These are phyloP conservation scores for Equus przewalskii DNA, from an alignment of 2,113 vertebrate genomes.

Conservation along the genomic window DNA sequence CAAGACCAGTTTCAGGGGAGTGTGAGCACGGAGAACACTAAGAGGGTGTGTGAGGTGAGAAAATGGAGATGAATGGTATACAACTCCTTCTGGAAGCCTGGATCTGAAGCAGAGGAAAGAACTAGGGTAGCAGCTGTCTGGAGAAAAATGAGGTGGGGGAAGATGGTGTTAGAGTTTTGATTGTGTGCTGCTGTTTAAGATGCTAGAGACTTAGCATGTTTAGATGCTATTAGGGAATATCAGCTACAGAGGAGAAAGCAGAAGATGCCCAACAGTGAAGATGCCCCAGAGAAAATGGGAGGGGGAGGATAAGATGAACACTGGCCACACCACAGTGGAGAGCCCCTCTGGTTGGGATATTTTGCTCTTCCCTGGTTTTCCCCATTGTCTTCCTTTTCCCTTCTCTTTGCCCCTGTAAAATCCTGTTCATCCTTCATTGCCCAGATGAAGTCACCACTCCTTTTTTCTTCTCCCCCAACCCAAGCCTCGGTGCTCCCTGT, in stretches of 20 bases:
- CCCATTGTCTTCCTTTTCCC: background rate
- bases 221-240: background rate
- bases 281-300: no score
- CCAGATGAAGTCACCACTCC: background rate
- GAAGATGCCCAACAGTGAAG: background rate
- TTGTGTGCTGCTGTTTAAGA: background rate
- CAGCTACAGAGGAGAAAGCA: background rate
- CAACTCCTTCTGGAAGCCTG: background rate
- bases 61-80: background rate
- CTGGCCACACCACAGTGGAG: background rate
- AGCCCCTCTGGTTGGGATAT: accelerated
- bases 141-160: background rate
- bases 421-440: background rate
- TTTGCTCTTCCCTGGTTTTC: no score
- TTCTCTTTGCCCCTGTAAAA: background rate
- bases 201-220: background rate
- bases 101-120: accelerated
- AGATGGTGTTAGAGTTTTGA: background rate
- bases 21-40: no score
- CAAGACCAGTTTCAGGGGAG: background rate
- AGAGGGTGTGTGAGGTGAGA: background rate
- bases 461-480: background rate
- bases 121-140: accelerated
- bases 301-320: no score
- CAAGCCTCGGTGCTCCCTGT: accelerated